These are phyloP conservation scores for Ctenosaura bakeri DNA, from an alignment of 2,797 vertebrate species.

Conservation along the genomic window DNA sequence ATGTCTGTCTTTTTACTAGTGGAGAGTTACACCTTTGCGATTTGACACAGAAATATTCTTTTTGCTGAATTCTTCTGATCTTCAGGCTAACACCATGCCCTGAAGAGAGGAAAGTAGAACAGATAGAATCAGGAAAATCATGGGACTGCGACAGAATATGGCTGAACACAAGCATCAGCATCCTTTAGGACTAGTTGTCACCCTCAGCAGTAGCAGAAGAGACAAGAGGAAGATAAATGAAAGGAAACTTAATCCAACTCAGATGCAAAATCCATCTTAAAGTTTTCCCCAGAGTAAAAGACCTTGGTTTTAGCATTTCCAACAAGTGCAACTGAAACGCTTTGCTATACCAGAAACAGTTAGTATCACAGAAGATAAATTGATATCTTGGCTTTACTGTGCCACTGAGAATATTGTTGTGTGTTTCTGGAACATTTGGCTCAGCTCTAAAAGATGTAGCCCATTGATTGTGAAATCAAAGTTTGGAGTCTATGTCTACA, in stretches of 20 bases:
- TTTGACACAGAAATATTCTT: background rate
- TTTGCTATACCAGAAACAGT: conserved; percentile 44
- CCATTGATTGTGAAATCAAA: conserved; percentile 64
- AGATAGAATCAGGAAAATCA: background rate
- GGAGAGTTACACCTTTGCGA: background rate
- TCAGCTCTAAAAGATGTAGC: conserved; percentile 63
- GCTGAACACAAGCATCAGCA: conserved; percentile 19
- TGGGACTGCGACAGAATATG: background rate
- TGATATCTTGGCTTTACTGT: conserved; percentile 55
- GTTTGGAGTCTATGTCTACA: conserved; percentile 32
- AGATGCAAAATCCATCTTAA: conserved; percentile 54
- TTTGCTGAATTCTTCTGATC: background rate
- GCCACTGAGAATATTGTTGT: conserved; percentile 60
- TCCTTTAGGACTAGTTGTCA: background rate
- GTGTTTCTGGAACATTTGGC: conserved; percentile 65
- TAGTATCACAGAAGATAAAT: conserved; percentile 62
- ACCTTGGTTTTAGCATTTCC: conserved; percentile 42
- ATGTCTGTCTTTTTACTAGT: background rate
- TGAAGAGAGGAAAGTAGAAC: background rate
- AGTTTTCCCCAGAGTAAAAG: conserved; percentile 49
- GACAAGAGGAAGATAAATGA: conserved; percentile 53
- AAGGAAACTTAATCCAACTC: conserved; percentile 51
- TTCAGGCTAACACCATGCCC: background rate
- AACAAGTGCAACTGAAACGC: conserved; percentile 48
- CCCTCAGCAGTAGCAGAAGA: conserved; percentile 37